phyloP scores from a whole-genome alignment of 2,113 vertebrate species.

The Buteo buteo region DNA sequence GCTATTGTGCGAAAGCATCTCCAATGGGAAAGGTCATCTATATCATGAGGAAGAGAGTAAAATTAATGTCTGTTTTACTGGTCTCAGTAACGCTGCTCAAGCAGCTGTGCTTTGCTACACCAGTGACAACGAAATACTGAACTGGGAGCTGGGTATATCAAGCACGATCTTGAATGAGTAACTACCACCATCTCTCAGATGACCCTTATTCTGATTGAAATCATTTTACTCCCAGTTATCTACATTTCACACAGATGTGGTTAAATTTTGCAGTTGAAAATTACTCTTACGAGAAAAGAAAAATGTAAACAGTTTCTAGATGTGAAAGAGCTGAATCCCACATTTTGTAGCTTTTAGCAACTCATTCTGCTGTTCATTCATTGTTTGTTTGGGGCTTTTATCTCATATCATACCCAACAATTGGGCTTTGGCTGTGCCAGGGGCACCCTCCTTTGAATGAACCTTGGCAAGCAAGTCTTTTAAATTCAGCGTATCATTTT shows the following conservation, averaged over 20 bases:
- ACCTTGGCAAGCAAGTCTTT: not conserved
- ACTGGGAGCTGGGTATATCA: not conserved
- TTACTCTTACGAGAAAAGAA: not conserved
- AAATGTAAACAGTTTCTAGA: not conserved
- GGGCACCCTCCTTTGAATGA: not conserved
- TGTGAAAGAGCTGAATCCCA: not conserved
- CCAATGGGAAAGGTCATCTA: fast-evolving
- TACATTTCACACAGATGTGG: not conserved
- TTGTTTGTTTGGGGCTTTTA: not conserved
- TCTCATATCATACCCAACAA: not conserved
- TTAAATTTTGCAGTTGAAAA: not conserved
- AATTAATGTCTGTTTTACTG: not conserved
- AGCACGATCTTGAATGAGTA: not conserved
- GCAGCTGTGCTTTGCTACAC: not conserved
- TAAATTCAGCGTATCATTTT: not conserved
- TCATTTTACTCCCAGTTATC: not conserved
- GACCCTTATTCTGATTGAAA: not conserved
- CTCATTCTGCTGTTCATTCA: fast-evolving
- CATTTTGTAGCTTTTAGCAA: not conserved
- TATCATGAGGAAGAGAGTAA: not conserved
- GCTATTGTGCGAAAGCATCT: not conserved
- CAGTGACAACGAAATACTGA: not conserved
- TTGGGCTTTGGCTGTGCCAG: not conserved
- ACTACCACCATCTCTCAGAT: not conserved
- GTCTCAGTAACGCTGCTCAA: not conserved